Evolutionary conservation across 2,797 vertebrate genomes (phyloP), one percentile per base, ranked within the genome.

Genomic region (Meda fulgida): DNA sequence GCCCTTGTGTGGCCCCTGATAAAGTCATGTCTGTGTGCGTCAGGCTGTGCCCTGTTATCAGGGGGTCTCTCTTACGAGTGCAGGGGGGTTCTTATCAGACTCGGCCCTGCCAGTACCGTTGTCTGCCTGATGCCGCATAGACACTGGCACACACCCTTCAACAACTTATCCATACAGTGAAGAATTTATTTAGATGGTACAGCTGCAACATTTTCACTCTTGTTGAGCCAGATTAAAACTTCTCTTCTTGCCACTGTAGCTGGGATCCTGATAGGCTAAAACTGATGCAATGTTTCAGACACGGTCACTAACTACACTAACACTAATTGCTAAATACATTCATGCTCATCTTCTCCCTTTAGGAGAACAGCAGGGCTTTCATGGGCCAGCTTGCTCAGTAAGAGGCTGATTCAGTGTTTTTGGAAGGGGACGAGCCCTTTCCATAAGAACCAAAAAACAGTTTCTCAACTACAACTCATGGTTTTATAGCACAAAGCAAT

Each of bases 61-160:
- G 48, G 19, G 88, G 90, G 46, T 91, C 91, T 92, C 91, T 93
- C 91, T 92, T 78, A 81, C 78, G 87, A 92, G 92, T 90, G 86
- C 90, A 84, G 90, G 93, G 93, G 92, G 92, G 89, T 92, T 83
- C 93, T 95, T 96, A 96, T 96, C 95, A 66, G 29, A 16, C 88
- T 9, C 78, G 10, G 34, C 51, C 84, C 76, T 86, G 81, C 75
- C 82, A 88, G 75, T 76, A 40, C 63, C 11, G 13, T 88, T 88
- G 89, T 88, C 91, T 87, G 82, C 91, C 80, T 58, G 72, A 53
- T 3, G 1, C 70, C 16, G 11, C 82, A 80, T 67, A 83, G 48
- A 77, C 75, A 86, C 69, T 10, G 36, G 23, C 53, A 38, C 75
- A 63, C 66, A 40, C 79, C 40, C 81, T 73, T 58, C 34, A 31